These are phyloP conservation scores for Orthosia incerta DNA, from an alignment of 2,888 invertebrate species.

Conservation along the genomic window DNA sequence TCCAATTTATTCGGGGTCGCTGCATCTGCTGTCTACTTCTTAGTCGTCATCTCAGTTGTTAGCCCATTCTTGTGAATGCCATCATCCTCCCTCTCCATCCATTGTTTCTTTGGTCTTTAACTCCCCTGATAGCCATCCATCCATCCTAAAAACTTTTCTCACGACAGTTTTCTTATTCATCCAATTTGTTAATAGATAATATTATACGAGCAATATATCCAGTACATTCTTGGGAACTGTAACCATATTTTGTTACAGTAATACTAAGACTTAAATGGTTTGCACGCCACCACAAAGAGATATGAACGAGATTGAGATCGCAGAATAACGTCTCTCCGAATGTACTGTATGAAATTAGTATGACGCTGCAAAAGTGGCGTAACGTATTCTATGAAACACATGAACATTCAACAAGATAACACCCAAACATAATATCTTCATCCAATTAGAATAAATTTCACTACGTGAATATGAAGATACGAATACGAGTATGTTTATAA, in stretches of 20 bases:
- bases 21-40: no score
- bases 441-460: constrained; percentile 21
- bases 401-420: constrained; percentile 10
- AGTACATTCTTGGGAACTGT: neutral
- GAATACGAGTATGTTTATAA: neutral
- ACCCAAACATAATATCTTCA: constrained; percentile 20
- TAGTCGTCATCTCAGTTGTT: neutral
- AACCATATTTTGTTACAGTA: neutral
- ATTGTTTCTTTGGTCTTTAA: no score
- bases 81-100: no score
- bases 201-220: neutral
- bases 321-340: constrained; percentile 9
- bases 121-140: no score
- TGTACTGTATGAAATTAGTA: constrained; percentile 6
- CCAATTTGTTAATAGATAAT: neutral
- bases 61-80: no score
- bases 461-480: constrained; percentile 25
- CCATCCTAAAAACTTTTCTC: no score
- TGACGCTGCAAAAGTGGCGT: neutral
- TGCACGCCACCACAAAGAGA: neutral
- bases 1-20: no score
- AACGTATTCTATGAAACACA: neutral
- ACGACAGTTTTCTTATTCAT: no score
- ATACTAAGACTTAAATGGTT: neutral
- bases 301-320: neutral